A percentile compares a stretch with the other conserved stretches of the same genome.
These are phyloP conservation scores for Uropetala carovei DNA, from an alignment of 2,888 invertebrate genomes.

Conservation along the genomic window DNA sequence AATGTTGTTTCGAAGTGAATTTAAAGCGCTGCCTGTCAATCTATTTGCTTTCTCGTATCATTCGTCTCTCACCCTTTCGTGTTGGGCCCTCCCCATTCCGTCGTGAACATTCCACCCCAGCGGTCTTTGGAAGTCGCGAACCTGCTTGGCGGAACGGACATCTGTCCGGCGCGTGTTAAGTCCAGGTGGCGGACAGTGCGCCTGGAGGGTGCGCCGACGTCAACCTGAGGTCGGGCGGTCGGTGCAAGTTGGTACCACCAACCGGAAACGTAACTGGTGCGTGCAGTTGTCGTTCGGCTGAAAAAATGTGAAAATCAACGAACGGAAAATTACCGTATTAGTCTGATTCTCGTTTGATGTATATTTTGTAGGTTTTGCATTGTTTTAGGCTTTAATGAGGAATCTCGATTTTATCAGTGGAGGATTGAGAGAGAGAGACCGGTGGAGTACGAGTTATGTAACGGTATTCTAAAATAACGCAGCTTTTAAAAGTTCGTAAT, in stretches of 20 bases:
- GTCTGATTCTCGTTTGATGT: not conserved
- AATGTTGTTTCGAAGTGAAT: not conserved
- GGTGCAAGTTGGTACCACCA: not conserved
- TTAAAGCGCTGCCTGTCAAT: not conserved
- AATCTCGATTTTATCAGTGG: not conserved
- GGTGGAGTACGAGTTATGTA: too few relatives aligned
- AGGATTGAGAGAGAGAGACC: too few relatives aligned
- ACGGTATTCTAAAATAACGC: too few relatives aligned
- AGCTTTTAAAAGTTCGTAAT: too few relatives aligned
- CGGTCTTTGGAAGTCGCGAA: not conserved
- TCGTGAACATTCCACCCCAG: not conserved
- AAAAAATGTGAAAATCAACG: not conserved
- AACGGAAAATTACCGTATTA: not conserved
- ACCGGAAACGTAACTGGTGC: not conserved
- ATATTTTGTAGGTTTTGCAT: not conserved
- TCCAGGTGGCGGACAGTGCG: conserved; percentile 29
- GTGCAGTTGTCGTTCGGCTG: not conserved
- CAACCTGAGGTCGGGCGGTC: too few relatives aligned
- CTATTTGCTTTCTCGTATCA: not conserved
- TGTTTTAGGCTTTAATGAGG: not conserved
- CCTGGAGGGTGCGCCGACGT: not conserved
- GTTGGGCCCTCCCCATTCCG: not conserved
- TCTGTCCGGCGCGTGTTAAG: conserved; percentile 11
- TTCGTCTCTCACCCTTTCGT: not conserved
- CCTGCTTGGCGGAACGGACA: conserved; percentile 31